phyloP scores from a whole-genome alignment of 2,113 vertebrate species.

The Pantherophis guttatus region DNA sequence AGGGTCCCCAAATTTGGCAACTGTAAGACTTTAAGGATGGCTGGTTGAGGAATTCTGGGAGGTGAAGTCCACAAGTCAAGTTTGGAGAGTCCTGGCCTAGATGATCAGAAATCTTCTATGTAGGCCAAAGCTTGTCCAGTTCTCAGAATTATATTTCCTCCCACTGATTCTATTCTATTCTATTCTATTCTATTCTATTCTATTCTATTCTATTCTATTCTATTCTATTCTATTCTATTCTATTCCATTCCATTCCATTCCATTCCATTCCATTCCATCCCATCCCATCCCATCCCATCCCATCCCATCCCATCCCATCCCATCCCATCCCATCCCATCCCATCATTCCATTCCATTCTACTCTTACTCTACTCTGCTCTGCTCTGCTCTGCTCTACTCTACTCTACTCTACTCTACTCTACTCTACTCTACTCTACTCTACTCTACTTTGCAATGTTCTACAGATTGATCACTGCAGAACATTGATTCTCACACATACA shows the following conservation, averaged over 20 bases:
- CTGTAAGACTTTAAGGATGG: background rate
- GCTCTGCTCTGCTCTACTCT: too few relatives aligned
- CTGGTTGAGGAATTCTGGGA: background rate
- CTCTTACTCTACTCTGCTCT: too few relatives aligned
- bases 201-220: too few relatives aligned
- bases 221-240: too few relatives aligned
- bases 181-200: background rate
- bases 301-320: too few relatives aligned
- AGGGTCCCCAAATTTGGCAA: background rate
- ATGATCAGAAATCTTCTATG: background rate
- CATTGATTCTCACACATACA: background rate
- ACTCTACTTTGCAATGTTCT: background rate
- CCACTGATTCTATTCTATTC: background rate
- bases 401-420: too few relatives aligned
- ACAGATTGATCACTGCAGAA: background rate
- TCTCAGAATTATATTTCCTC: background rate
- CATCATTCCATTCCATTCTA: too few relatives aligned
- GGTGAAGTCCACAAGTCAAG: background rate
- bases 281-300: rapidly evolving
- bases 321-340: too few relatives aligned
- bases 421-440: too few relatives aligned
- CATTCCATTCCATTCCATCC: rapidly evolving
- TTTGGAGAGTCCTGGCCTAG: background rate
- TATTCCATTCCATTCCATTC: rapidly evolving
- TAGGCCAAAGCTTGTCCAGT: background rate